Percentiles rank a stretch among this genome's conserved stretches.
Evolutionary conservation across 2,113 vertebrate species (phyloP).

Genomic region (Lampris incognitus): DNA sequence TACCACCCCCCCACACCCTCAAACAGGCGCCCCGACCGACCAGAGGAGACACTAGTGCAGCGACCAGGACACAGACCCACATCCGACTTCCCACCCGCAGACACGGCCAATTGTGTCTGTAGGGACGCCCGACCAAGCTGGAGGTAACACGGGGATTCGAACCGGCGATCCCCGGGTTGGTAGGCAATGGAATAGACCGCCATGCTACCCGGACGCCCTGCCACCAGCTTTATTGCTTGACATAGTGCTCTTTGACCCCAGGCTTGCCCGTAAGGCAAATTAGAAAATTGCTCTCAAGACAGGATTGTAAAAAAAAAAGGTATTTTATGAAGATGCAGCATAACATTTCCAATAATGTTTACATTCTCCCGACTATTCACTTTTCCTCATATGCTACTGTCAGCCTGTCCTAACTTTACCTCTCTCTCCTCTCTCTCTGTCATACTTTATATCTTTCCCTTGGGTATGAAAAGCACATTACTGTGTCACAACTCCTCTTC

Average conservation of each 20-base stretch:
- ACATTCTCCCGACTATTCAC: neutral
- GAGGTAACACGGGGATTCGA: no score
- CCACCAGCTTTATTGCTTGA: slow-evolving; percentile 24
- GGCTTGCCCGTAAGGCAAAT: slow-evolving; percentile 21
- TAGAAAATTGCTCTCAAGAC: slow-evolving; percentile 24
- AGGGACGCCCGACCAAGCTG: no score
- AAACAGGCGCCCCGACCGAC: no score
- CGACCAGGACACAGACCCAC: no score
- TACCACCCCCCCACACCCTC: no score
- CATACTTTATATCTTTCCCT: neutral
- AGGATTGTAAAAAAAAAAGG: slow-evolving; percentile 38
- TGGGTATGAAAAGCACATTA: slow-evolving; percentile 34
- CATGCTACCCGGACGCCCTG: no score
- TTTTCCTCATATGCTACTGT: slow-evolving; percentile 1
- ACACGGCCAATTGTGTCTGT: no score
- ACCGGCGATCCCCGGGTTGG: no score
- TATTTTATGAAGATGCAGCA: neutral
- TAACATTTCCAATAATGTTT: neutral
- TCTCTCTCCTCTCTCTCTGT: no score
- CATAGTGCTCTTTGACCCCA: slow-evolving; percentile 37
- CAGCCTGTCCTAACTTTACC: neutral
- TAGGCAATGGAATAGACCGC: no score
- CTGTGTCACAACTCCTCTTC: slow-evolving; percentile 66
- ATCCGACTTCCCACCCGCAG: no score
- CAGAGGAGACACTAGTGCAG: no score